Percentiles rank a stretch among this genome's conserved stretches.
Conservation (phyloP, 2,797 vertebrate species). For the Oreochromis grahami region DNA sequence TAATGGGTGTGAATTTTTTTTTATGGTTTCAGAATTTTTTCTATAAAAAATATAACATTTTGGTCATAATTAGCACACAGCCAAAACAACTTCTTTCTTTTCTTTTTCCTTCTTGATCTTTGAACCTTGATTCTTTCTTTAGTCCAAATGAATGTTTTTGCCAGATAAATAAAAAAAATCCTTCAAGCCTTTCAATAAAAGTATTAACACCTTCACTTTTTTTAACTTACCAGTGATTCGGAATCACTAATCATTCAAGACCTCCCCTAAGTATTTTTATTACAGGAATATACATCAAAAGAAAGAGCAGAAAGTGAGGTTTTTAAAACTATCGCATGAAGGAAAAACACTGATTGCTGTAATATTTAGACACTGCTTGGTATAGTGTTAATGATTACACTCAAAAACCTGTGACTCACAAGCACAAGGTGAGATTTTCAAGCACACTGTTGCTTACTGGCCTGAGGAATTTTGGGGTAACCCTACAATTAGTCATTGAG, state of each 20-base stretch:
- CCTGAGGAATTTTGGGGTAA: not conserved
- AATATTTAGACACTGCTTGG: not conserved
- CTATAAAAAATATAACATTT: fast-evolving
- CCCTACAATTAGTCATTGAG: not conserved
- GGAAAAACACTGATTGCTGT: not conserved
- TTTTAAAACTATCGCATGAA: not conserved
- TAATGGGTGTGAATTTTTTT: not conserved
- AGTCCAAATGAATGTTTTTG: not conserved
- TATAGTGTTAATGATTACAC: not conserved
- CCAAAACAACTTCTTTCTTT: not conserved
- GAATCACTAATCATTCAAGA: not conserved
- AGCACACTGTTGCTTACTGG: not conserved
- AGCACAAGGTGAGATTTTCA: not conserved
- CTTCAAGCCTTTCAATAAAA: no score
- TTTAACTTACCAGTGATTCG: not conserved
- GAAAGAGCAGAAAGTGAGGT: not conserved
- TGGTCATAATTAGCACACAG: not conserved
- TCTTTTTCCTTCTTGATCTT: not conserved
- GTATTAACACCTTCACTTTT: no score
- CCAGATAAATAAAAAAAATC: no score
- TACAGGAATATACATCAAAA: not conserved
- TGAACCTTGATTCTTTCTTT: not conserved
- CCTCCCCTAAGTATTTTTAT: not conserved
- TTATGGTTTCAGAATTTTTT: not conserved
- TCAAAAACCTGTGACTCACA: not conserved